These are phyloP conservation scores for Hecatera dysodea DNA, from an alignment of 2,888 invertebrate genomes.

Conservation along the genomic window DNA sequence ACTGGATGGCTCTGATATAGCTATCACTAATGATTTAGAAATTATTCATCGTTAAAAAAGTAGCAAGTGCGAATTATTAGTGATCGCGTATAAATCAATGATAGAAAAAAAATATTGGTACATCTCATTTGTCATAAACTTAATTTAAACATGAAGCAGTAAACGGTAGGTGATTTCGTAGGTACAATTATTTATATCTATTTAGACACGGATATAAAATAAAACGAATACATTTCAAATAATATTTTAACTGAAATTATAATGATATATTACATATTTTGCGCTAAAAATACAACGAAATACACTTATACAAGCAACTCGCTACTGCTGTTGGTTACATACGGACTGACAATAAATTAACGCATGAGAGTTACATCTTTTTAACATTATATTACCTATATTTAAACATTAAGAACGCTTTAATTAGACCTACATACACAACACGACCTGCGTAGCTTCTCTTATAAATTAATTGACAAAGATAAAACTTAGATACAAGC, in stretches of 20 bases:
- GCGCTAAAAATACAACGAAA: constrained; percentile 81
- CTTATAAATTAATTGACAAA: constrained; percentile 55
- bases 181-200: constrained; percentile 63
- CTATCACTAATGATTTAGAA: constrained; percentile 31
- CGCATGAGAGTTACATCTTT: constrained; percentile 69
- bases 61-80: constrained; percentile 55
- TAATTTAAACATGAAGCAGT: constrained; percentile 64
- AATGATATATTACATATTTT: constrained; percentile 84
- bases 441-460: constrained; percentile 70
- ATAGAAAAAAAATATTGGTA: constrained; percentile 59
- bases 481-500: constrained; percentile 53
- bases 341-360: constrained; percentile 80
- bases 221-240: constrained; percentile 77
- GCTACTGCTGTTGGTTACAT: constrained; percentile 80
- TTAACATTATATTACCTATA: constrained; percentile 73
- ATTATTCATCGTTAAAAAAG: constrained; percentile 33
- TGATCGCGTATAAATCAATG: constrained; percentile 45
- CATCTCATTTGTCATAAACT: constrained; percentile 58
- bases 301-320: constrained; percentile 87
- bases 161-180: constrained; percentile 67
- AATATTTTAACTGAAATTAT: constrained; percentile 77
- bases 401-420: constrained; percentile 71
- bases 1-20: constrained; percentile 16
- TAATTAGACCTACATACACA: constrained; percentile 65
- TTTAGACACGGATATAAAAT: constrained; percentile 64